Base-by-base conservation (phyloP, 2,113 vertebrate species). In the Thymallus thymallus region DNA sequence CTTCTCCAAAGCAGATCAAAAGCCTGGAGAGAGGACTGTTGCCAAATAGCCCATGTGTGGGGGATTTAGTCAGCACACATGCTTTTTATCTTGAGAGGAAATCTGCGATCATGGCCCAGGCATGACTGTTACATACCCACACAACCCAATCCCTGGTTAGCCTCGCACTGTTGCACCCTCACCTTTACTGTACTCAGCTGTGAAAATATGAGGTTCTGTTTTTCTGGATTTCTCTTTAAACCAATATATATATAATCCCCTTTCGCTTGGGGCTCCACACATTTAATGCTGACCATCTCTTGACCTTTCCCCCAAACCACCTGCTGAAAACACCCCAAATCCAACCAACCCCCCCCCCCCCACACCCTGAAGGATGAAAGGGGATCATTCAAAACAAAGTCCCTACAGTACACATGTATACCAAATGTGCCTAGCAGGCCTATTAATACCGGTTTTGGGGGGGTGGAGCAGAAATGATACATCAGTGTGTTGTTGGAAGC, bases 101-200 rank as follows among this genome's bases (percentile, higher is more conserved):
- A 76, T 56, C 71, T 82, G 51, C 48, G 79, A 84, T 55, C 24
- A 24, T 56, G 78, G 76, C 72, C 20, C 78, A 63, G 80, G 83
- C 74, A 78, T 22, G 16, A 79, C 30, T 22, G 81, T 93, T 92
- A 85, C 84, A 89, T 84, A 91, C 90, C 81, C 72, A 55, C 6
- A 69, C 26, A 56, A 35, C 48, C 71, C 68, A 56, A 64, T 72
- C 71, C 72, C 73, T 20, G 0, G 5, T 70, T 72, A 18, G 56
- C 75, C 45, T 6, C 16, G 14, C 56, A 1, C 20, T 22, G 16
- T 20, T 0, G 10, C 55, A 29, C n/a, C 30, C 48, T 1, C 9
- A 68, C 9, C 71, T 66, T 76, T 65, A 77, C 67, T 18, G 62
- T 72, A 78, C 69, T 86, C 87, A 91, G 89, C 90, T 92, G 91